Evolutionary conservation across 2,113 vertebrate genomes (phyloP).

Genomic region (Microcebus griseorufus): DNA sequence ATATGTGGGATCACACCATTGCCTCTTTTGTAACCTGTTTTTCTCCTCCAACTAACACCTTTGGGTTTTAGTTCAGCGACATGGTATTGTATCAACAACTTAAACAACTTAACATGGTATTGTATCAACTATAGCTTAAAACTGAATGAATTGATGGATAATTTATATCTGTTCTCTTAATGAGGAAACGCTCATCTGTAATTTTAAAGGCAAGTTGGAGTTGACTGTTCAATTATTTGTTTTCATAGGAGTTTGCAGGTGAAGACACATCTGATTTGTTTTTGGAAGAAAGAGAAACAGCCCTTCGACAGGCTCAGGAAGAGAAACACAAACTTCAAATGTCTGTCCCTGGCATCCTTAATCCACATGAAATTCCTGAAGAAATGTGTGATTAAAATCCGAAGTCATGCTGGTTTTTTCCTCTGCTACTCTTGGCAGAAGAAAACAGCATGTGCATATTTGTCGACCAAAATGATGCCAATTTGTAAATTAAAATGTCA

Average conservation of each 20-base stretch:
- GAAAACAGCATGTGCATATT: constrained; percentile 92
- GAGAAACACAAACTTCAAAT: constrained; percentile 98
- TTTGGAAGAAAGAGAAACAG: constrained; percentile 95
- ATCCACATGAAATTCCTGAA: constrained; percentile 98
- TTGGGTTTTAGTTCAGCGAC: neutral
- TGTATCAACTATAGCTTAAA: neutral
- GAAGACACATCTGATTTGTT: constrained; percentile 97
- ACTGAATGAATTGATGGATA: neutral
- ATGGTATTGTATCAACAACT: neutral
- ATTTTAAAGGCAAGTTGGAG: neutral
- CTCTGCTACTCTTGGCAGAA: constrained; percentile 86
- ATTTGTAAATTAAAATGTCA: constrained; percentile 97
- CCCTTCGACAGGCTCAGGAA: constrained; percentile 96
- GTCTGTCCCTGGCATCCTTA: constrained; percentile 98
- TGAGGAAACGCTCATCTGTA: neutral
- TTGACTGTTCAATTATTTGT: neutral
- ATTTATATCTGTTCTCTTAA: neutral
- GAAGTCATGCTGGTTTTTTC: constrained; percentile 85
- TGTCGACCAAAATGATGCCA: constrained; percentile 98
- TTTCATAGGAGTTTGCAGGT: constrained; percentile 94
- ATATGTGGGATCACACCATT: neutral
- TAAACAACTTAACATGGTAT: neutral
- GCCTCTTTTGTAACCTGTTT: neutral
- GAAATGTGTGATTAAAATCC: constrained; percentile 96
- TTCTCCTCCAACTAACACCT: neutral